A percentile compares a stretch with the other conserved stretches of the same genome.
phyloP scores from a whole-genome alignment of 2,888 invertebrate species.

The Amphipoea lucens region DNA sequence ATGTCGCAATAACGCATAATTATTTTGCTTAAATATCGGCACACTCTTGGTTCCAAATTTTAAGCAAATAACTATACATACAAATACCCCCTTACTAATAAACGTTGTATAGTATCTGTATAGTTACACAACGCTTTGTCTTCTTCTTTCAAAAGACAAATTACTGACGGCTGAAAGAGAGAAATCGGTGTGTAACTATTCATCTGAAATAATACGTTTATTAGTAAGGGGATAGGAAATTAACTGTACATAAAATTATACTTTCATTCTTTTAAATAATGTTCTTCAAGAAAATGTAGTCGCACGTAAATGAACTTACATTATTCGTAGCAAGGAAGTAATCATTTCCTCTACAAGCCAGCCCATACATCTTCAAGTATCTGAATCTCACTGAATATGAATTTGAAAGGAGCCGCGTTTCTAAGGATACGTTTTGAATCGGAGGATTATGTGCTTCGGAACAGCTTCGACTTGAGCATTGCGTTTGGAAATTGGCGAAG shows the following conservation, averaged over 20 bases:
- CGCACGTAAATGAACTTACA: not conserved
- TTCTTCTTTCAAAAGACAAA: too few species aligned
- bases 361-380: not conserved
- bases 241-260: not conserved
- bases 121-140: too few species aligned
- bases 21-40: too few species aligned
- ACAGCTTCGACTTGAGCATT: not conserved
- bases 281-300: not conserved
- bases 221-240: too few species aligned
- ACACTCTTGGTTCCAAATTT: not conserved
- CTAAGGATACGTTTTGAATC: constrained; percentile 22
- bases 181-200: too few species aligned
- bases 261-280: not conserved
- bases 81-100: too few species aligned
- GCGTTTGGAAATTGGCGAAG: not conserved
- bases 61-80: not conserved
- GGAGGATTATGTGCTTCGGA: constrained; percentile 9
- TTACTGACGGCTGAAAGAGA: too few species aligned
- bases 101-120: too few species aligned
- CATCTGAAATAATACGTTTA: too few species aligned
- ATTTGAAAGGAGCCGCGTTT: constrained; percentile 30
- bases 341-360: too few species aligned
- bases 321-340: not conserved
- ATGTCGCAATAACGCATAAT: not conserved
- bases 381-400: not conserved